Evolutionary conservation across 2,113 vertebrate genomes (phyloP), one percentile per base, ranked within the genome.

Genomic region (Siphamia tubifer): DNA sequence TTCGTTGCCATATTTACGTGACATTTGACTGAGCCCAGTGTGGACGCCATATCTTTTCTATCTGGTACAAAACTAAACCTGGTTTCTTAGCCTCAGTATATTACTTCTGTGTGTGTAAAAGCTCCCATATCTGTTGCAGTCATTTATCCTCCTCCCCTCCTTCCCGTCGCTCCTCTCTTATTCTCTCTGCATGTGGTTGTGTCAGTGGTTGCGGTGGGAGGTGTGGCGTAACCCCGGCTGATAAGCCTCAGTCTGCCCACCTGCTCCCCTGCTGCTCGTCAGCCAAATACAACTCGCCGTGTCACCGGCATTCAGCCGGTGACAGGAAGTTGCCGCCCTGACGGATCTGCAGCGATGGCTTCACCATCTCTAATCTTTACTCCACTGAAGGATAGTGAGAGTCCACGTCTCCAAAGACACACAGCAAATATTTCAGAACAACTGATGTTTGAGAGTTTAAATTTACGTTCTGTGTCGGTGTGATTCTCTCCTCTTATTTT

Each of bases 181-280:
- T 81, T 73, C 76, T 73, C 76, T 31, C 77, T 24, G 65, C 52
- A 3, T 87, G 79, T 53, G 56, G 69, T 53, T 58, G 65, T 71
- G 48, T 69, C 67, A n/a, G 48, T 66, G 38, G 24, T 75, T 67
- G 52, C 62, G 24, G 63, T 34, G 40, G 79, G 85, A 73, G 83
- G 71, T 68, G 68, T 55, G 55, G 68, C 48, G 78, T 36, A 44
- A 70, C 78, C 70, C 86, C 55, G 82, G 87, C 89, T 92, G 88
- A 90, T 91, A 91, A 89, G 81, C 80, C 57, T 36, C 63, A 39
- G 51, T 40, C 76, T 38, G 74, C 75, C 79, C 81, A 77, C 84
- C 63, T 57, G 57, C 70, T 64, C 68, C 68, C 81, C 73, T 8
- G 55, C 77, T 45, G 69, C 70, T 80, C 42, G 34, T 87, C 79